Base-by-base conservation (phyloP, 2,888 invertebrate species). In the Ophraella communa region DNA sequence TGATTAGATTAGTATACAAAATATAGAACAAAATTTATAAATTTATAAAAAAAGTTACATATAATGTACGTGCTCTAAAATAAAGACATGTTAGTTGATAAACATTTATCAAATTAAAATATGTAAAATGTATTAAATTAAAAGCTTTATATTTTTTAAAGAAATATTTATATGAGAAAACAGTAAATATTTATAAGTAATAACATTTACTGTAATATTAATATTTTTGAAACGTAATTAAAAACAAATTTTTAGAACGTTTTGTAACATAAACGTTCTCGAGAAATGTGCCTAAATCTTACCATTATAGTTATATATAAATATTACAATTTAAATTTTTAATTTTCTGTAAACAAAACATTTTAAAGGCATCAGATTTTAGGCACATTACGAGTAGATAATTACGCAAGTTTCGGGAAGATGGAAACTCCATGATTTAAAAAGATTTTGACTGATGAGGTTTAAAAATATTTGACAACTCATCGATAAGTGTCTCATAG, bases 401-500 rank as follows among this genome's bases (percentile, higher is more conserved):
- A n/a, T n/a, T n/a, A n/a, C n/a, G n/a, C n/a, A n/a, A n/a, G n/a
- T n/a, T n/a, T 30, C 3, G 7, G 30, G 30, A 2, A 30, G 30
- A 30, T 1, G 30, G 11, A n/a, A 49, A 18, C 44, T 3, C 14
- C 8, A 1, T 18, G 18, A 23, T 47, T 47, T 23, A 47, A 47
- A 21, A 21, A 23, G 21, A 30, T 20, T 58, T 58, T 24, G 49
- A 33, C 11, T 24, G 21, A 18, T 74, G 71, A 10, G 66, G 71
- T 62, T 90, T 91, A 83, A 96, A 96, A 76, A 96, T 94, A 79
- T 95, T 96, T 64, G 92, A 91, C 60, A 98, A 86, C 81, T 98
- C 98, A 78, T 96, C 96, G 54, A 96, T 87, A 67, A 98, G 85
- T 0, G 97, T 93, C 84, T 99, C 98, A 79, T 92, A 93, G 66